These are phyloP conservation scores for Acromyrmex charruanus DNA, from an alignment of 1,140 invertebrate species.

Conservation along the genomic window DNA sequence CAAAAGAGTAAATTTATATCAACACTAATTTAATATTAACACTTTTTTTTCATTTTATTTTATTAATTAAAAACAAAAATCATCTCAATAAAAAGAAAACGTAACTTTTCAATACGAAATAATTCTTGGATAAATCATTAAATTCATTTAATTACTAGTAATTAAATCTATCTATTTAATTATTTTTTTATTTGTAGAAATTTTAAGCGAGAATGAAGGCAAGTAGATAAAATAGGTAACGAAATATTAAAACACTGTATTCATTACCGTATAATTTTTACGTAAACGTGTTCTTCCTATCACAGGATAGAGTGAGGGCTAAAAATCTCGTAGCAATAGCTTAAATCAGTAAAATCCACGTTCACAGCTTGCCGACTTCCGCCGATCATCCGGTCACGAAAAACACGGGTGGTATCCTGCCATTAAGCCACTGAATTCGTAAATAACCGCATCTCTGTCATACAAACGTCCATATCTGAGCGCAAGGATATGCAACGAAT, in stretches of 20 bases:
- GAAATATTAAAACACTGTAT: background rate
- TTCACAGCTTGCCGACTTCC: conserved; percentile 18
- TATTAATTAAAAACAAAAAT: background rate
- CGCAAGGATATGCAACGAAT: background rate
- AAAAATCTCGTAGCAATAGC: background rate
- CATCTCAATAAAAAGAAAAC: background rate
- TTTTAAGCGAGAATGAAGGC: background rate
- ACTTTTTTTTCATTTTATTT: background rate
- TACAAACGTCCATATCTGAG: background rate
- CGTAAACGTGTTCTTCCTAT: background rate
- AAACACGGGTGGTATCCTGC: background rate
- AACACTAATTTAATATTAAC: background rate
- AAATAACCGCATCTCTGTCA: conserved; percentile 3
- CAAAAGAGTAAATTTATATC: background rate
- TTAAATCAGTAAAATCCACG: background rate
- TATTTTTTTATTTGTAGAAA: background rate
- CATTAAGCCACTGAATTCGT: conserved; percentile 21
- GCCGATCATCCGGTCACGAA: conserved; percentile 47
- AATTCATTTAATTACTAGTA: background rate
- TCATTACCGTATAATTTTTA: background rate
- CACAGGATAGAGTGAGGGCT: background rate
- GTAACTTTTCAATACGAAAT: background rate
- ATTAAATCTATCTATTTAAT: background rate
- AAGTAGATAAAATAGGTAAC: background rate
- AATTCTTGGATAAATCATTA: background rate